phyloP scores from a whole-genome alignment of 2,888 invertebrate genomes.

The Rapana venosa region DNA sequence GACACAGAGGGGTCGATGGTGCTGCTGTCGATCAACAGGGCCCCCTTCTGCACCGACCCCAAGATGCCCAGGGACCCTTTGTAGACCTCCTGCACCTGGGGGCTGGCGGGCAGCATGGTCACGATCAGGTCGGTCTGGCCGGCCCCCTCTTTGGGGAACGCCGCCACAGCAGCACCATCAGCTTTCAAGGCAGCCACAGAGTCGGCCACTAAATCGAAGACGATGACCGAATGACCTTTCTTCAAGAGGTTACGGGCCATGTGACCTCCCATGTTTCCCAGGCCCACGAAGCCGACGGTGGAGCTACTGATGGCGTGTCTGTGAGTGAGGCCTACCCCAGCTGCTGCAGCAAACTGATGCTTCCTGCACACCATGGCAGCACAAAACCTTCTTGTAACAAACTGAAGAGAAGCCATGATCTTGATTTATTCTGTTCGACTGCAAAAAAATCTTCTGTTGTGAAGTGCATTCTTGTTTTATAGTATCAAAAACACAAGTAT shows the following conservation, averaged over 20 bases:
- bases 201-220: conserved; percentile 84
- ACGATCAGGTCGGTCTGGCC: conserved; percentile 87
- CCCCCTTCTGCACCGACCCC: conserved; percentile 83
- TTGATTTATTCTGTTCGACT: no score
- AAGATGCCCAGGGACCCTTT: conserved; percentile 82
- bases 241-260: conserved; percentile 96
- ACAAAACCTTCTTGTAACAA: neutral
- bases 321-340: neutral
- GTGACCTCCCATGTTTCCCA: conserved; percentile 97
- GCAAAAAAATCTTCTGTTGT: no score
- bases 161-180: conserved; percentile 84
- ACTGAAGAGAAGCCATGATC: conserved; percentile 13
- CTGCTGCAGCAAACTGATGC: conserved; percentile 5
- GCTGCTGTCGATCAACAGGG: conserved; percentile 94
- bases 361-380: conserved; percentile 1
- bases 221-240: conserved; percentile 84
- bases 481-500: no score
- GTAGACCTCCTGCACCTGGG: conserved; percentile 91
- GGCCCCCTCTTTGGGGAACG: conserved; percentile 88
- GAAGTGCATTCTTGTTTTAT: no score
- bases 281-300: conserved; percentile 92
- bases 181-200: conserved; percentile 67
- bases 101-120: conserved; percentile 96
- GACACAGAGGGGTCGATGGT: conserved; percentile 95
- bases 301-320: conserved; percentile 29